phyloP scores from a whole-genome alignment of 2,113 vertebrate genomes.

The Oriolus oriolus region DNA sequence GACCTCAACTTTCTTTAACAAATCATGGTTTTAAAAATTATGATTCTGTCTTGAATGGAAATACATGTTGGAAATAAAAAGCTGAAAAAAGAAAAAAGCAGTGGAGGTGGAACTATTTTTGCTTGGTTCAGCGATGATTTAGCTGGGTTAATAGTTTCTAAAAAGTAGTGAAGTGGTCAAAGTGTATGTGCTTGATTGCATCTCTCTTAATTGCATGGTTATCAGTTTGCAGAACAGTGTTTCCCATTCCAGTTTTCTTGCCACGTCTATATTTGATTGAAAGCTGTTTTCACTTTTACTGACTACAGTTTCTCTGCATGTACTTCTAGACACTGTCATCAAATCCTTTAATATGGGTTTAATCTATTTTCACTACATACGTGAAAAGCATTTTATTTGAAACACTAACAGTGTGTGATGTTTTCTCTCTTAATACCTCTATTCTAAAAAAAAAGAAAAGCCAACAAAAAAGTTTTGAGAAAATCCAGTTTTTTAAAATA shows the following conservation, averaged over 20 bases:
- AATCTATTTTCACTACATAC: not conserved
- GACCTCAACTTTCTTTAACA: not conserved
- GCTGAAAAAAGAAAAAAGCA: not conserved
- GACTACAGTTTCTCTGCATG: not conserved
- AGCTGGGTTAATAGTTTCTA: not conserved
- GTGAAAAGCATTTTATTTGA: not conserved
- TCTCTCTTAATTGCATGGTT: constrained; percentile 43
- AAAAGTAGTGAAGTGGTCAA: not conserved
- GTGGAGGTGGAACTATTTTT: not conserved
- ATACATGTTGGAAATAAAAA: not conserved
- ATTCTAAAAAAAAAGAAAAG: not conserved
- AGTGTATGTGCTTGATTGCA: constrained; percentile 43
- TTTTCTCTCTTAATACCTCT: not conserved
- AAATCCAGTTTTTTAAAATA: not conserved
- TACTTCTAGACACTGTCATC: not conserved
- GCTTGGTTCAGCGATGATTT: not conserved
- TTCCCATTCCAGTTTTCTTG: not conserved
- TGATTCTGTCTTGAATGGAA: not conserved
- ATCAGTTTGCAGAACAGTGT: not conserved
- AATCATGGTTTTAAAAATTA: not conserved
- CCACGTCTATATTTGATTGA: not conserved
- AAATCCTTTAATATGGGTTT: not conserved
- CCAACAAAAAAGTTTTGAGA: not conserved
- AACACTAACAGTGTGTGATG: not conserved
- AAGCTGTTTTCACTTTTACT: not conserved